Conservation (phyloP, 2,797 vertebrate genomes). For the Phoebastria nigripes region DNA sequence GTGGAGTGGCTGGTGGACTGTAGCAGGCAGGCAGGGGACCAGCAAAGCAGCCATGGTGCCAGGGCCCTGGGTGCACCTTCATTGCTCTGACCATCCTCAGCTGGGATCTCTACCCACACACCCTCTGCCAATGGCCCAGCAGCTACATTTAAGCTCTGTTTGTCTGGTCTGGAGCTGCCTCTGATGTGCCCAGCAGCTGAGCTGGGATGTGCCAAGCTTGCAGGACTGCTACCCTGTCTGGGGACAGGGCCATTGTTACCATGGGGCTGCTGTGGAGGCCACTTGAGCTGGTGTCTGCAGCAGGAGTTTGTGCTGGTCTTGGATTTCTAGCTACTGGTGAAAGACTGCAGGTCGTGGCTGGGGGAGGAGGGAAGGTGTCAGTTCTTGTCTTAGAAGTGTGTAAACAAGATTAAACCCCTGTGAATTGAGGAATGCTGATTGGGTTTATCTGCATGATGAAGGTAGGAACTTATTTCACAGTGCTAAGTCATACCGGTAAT, state of each 20-base stretch:
- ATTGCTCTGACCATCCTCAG: background rate
- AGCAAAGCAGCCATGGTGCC: background rate
- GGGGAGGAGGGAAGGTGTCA: background rate
- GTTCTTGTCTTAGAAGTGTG: background rate
- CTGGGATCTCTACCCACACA: background rate
- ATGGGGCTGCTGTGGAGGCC: background rate
- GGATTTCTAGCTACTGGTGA: background rate
- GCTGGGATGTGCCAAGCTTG: background rate
- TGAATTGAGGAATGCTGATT: background rate
- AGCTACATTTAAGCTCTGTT: background rate
- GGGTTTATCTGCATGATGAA: conserved; percentile 25
- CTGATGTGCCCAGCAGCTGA: background rate
- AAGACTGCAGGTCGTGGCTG: background rate
- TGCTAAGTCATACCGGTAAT: conserved; percentile 53
- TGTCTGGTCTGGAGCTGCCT: background rate
- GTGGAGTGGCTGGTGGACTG: background rate
- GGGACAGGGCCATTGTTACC: fast-evolving
- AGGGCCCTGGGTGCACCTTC: background rate
- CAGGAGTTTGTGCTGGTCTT: background rate
- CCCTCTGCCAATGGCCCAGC: background rate
- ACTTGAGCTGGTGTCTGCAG: background rate
- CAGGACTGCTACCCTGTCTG: too few species aligned
- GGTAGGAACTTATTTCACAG: conserved; percentile 24
- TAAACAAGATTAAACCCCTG: background rate
- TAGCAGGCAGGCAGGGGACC: background rate